These are phyloP conservation scores for Tangara arthus DNA, from an alignment of 2,797 vertebrate genomes.

Conservation along the genomic window DNA sequence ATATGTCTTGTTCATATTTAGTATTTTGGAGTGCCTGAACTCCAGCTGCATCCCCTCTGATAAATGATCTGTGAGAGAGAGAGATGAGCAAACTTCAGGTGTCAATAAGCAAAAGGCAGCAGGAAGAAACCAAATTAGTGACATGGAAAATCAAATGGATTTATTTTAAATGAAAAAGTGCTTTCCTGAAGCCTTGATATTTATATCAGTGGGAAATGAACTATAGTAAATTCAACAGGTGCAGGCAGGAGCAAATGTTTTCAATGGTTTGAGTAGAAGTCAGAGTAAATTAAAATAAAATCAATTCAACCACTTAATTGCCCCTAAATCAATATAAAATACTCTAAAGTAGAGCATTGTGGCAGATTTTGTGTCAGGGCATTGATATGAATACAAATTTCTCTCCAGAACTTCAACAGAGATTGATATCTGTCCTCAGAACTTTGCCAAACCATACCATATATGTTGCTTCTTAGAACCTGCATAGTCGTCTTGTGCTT, in stretches of 20 bases:
- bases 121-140: conserved; percentile 8
- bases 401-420: neutral
- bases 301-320: neutral
- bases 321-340: neutral
- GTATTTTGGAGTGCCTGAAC: conserved; percentile 50
- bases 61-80: conserved; percentile 41
- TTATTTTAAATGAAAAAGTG: conserved; percentile 21
- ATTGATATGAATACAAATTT: neutral
- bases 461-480: neutral
- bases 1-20: conserved; percentile 55
- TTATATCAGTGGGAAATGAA: conserved; percentile 22
- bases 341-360: neutral
- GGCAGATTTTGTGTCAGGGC: neutral
- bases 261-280: neutral
- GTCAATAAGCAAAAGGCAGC: conserved; percentile 14
- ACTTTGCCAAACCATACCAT: neutral
- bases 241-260: neutral
- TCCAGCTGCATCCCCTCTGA: conserved; percentile 32
- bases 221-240: conserved; percentile 19
- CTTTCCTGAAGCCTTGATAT: conserved; percentile 1
- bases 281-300: neutral
- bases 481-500: neutral
- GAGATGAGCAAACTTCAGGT: conserved; percentile 46
- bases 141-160: neutral
- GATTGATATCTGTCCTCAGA: neutral